Evolutionary conservation across 2,888 invertebrate genomes (phyloP).

Genomic region (Rotaria magnacalcarata): DNA sequence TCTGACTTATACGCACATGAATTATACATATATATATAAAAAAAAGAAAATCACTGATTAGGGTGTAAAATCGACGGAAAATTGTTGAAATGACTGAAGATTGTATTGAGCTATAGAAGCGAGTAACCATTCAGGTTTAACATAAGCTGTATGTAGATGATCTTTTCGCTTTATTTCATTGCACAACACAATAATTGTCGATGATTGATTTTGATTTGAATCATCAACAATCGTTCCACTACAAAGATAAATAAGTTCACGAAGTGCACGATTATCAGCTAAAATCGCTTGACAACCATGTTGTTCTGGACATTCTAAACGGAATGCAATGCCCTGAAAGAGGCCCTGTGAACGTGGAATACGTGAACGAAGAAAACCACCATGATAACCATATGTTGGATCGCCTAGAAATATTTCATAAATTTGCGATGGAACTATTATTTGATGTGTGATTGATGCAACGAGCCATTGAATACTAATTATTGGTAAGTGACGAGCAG

Average conservation of each 20-base stretch:
- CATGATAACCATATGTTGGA: constrained; percentile 27
- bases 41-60: background rate
- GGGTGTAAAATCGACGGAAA: background rate
- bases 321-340: background rate
- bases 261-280: constrained; percentile 17
- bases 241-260: constrained; percentile 30
- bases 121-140: constrained; percentile 36
- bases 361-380: constrained; percentile 31
- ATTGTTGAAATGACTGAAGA: background rate
- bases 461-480: background rate
- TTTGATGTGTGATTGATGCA: background rate
- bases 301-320: constrained; percentile 4
- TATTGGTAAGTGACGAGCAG: constrained; percentile 31
- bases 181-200: background rate
- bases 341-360: background rate
- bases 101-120: constrained; percentile 4
- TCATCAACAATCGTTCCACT: constrained; percentile 11
- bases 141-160: background rate
- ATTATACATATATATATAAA: background rate
- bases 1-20: constrained; percentile 3
- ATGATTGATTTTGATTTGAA: background rate
- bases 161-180: background rate
- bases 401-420: constrained; percentile 18
- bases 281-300: constrained; percentile 9
- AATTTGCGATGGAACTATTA: background rate